phyloP scores from a whole-genome alignment of 2,888 invertebrate species.

The Dichetophora obliterata region DNA sequence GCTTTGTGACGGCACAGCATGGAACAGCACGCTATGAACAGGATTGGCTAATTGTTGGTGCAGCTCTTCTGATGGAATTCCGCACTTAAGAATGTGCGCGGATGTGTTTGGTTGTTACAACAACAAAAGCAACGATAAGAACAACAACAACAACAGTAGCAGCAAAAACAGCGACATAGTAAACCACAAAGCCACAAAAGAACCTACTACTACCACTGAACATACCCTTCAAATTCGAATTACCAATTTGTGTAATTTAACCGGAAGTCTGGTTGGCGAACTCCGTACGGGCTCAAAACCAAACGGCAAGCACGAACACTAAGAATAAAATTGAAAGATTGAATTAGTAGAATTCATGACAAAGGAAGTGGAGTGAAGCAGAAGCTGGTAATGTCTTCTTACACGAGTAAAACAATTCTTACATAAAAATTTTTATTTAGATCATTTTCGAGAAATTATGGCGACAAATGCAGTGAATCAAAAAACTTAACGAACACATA shows the following conservation, averaged over 20 bases:
- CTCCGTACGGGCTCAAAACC: neutral
- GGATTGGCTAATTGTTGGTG: constrained; percentile 38
- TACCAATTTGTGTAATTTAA: constrained; percentile 58
- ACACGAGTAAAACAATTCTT: neutral
- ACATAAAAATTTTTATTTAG: neutral
- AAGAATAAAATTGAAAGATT: neutral
- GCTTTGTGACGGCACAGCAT: constrained; percentile 30
- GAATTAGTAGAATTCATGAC: neutral
- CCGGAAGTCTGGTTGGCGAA: constrained; percentile 29
- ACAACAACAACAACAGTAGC: neutral
- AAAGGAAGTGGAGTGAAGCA: neutral
- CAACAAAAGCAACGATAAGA: neutral
- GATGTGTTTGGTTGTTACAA: constrained; percentile 7
- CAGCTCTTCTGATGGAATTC: constrained; percentile 18
- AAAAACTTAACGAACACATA: too few relatives aligned
- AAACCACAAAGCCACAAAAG: neutral
- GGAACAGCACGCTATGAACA: constrained; percentile 8
- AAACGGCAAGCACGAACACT: neutral
- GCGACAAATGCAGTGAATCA: too few relatives aligned
- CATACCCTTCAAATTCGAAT: constrained; percentile 60
- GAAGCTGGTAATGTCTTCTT: neutral
- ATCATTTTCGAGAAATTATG: neutral
- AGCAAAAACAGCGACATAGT: neutral
- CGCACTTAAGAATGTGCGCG: constrained; percentile 36
- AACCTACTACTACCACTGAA: constrained; percentile 50